A percentile compares a stretch with the other conserved stretches of the same genome.
Evolutionary conservation across 1,140 invertebrate genomes (phyloP).

Genomic region (Daktulosphaira vitifoliae): DNA sequence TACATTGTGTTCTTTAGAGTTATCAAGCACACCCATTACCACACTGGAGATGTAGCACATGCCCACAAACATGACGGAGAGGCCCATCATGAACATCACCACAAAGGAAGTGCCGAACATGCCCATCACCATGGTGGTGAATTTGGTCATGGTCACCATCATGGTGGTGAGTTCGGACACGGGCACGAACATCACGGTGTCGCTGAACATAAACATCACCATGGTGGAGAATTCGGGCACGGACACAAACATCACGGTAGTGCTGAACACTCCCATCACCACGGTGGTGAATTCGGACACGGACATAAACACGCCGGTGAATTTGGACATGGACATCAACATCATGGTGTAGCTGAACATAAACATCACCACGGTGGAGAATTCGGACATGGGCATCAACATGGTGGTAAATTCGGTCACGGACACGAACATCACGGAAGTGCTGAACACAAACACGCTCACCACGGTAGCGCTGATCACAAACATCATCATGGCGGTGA

Average conservation of each 20-base stretch:
- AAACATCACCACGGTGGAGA: slow-evolving; percentile 35
- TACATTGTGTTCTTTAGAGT: slow-evolving; percentile 19
- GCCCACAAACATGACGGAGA: slow-evolving; percentile 36
- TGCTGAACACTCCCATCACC: slow-evolving; percentile 35
- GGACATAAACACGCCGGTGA: slow-evolving; percentile 34
- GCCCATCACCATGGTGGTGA: slow-evolving; percentile 35
- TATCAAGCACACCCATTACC: slow-evolving; percentile 37
- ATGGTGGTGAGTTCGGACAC: slow-evolving; percentile 34
- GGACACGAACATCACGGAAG: slow-evolving; percentile 35
- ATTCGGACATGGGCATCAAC: slow-evolving; percentile 35
- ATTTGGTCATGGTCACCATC: slow-evolving; percentile 34
- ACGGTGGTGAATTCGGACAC: slow-evolving; percentile 34
- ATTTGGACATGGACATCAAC: slow-evolving; percentile 28
- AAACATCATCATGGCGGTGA: slow-evolving; percentile 30
- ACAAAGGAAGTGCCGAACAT: slow-evolving; percentile 36
- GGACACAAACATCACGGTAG: slow-evolving; percentile 35
- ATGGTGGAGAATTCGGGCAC: slow-evolving; percentile 35
- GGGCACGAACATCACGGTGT: slow-evolving; percentile 35
- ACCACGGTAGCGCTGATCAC: slow-evolving; percentile 30
- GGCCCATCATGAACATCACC: slow-evolving; percentile 35
- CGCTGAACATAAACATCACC: slow-evolving; percentile 36
- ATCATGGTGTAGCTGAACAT: slow-evolving; percentile 33
- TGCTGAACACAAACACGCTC: slow-evolving; percentile 35
- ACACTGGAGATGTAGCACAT: slow-evolving; percentile 35
- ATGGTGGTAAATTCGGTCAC: slow-evolving; percentile 35